These are phyloP conservation scores for Chionoecetes opilio DNA, from an alignment of 1,140 invertebrate species.

Conservation along the genomic window DNA sequence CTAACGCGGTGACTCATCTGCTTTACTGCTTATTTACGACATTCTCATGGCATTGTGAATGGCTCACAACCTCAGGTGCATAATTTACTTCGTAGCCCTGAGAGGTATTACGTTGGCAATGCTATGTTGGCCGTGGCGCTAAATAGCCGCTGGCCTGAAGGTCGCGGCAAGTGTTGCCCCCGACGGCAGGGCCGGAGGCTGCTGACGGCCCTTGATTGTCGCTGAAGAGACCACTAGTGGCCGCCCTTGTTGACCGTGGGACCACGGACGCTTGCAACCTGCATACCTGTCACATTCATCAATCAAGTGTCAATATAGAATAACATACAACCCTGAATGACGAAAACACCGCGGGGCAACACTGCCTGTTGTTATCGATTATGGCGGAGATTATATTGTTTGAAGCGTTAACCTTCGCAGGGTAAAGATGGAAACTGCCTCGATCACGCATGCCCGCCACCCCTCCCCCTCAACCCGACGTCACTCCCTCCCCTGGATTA, in stretches of 20 bases:
- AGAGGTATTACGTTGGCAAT: not conserved
- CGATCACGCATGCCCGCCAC: not conserved
- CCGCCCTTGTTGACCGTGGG: not conserved
- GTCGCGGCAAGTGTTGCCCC: slow-evolving; percentile 2
- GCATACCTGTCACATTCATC: not conserved
- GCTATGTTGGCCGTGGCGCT: not conserved
- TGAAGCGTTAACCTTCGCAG: not conserved
- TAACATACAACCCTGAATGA: not conserved
- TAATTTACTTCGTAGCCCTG: not conserved
- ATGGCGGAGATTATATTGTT: not conserved
- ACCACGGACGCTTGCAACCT: not conserved
- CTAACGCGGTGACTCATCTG: not conserved
- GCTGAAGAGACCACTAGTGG: not conserved
- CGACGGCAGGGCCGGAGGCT: not conserved
- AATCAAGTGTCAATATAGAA: not conserved
- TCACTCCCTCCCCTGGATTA: not conserved
- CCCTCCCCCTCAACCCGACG: not conserved
- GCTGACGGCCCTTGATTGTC: slow-evolving; percentile 2
- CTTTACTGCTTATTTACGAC: slow-evolving; percentile 25
- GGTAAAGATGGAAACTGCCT: not conserved
- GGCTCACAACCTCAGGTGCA: not conserved
- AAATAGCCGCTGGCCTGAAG: not conserved
- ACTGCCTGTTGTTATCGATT: not conserved
- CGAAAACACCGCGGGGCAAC: not conserved
- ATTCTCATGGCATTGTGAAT: not conserved